Base-by-base conservation (phyloP, 2,888 invertebrate genomes). In the Melieria crassipennis region DNA sequence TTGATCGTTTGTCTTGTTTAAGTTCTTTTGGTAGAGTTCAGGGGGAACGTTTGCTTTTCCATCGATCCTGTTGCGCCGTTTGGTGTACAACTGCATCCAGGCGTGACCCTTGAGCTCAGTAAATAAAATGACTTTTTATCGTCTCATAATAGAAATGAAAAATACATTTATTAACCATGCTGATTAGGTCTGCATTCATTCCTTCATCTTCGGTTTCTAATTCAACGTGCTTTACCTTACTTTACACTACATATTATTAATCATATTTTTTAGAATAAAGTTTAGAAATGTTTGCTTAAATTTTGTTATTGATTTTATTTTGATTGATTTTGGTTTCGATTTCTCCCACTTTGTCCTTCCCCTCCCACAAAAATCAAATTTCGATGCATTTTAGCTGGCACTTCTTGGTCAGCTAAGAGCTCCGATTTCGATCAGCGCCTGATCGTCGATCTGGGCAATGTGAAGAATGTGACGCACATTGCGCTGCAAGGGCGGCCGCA, bases 391-490 rank as follows among this genome's bases (percentile, higher is more conserved):
- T 82, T 91, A 95, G 95, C 93, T 91, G 90, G 91, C 86, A 94
- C 93, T 89, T 95, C 96, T 83, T 97, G 97, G 97, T 94, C 95
- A 77, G 94, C 97, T 69, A 91, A 91, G 83, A 92, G 91, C 87
- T 95, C 93, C 84, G 97, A 98, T 89, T 96, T 96, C 88, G 93
- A 92, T 86, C 98, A 99, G 88, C 93, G 93, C 87, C 90, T 98
- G 80, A 92, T 94, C 77, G 90, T 99, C 84, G 97, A 99, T 88
- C 89, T 99, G 87, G 94, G 95, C 73, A 89, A 90, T 81, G 91
- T 94, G 78, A 94, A 92, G 91, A 96, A 97, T 87, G 90, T 99
- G 79, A 96, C 97, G 52, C 90, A 93, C 76, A 93, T 98, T 72
- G 93, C 93, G 77, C 94, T 96, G 45, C 96, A 96, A 86, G 98